phyloP scores from a whole-genome alignment of 2,113 vertebrate species.

The Tachysurus fulvidraco region DNA sequence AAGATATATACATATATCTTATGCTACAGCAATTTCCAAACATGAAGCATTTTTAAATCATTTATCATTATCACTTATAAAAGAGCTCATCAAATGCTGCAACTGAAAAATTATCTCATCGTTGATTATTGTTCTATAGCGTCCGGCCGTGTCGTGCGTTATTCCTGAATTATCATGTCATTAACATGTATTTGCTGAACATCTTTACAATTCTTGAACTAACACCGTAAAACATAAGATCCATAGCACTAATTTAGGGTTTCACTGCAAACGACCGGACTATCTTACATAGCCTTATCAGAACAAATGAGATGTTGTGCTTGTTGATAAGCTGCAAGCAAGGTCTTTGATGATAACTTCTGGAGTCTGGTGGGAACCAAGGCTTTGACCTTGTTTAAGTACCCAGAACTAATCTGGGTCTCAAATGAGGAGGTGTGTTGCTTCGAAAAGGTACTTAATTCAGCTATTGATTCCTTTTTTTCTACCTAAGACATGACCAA shows the following conservation, averaged over 20 bases:
- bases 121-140: background rate
- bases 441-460: background rate
- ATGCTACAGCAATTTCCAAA: background rate
- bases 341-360: constrained; percentile 38
- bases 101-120: background rate
- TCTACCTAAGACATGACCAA: too few species aligned
- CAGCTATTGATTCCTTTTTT: background rate
- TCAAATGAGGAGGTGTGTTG: background rate
- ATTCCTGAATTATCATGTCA: background rate
- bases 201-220: background rate
- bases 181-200: background rate
- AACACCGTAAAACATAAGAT: background rate
- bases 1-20: background rate
- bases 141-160: background rate
- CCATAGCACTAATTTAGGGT: background rate
- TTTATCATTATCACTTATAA: background rate
- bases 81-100: background rate
- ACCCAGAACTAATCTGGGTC: background rate
- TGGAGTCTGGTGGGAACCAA: constrained; percentile 55
- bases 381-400: constrained; percentile 59
- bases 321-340: constrained; percentile 45
- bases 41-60: background rate
- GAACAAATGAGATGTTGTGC: constrained; percentile 7
- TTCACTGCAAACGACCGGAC: background rate
- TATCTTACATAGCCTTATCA: background rate